Evolutionary conservation across 37 sponge, comb jelly and placozoan genomes (phyloP).

Genomic region (Chondrosia reniformis): DNA sequence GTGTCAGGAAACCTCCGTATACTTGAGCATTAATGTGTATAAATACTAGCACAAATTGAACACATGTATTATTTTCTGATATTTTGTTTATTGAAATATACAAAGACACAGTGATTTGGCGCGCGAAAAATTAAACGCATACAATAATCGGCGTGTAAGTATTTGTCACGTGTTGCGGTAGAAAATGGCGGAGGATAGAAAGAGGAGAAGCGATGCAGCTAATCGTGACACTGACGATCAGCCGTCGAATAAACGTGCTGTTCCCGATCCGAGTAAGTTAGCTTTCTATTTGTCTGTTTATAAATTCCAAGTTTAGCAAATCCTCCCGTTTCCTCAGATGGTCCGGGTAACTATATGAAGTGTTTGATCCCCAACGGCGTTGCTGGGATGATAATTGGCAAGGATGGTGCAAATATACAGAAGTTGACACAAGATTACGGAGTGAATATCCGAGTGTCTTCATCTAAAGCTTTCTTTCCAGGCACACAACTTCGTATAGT

Average conservation of each 20-base stretch:
- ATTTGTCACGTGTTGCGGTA: not conserved
- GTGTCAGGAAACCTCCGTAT: slow-evolving; percentile 95
- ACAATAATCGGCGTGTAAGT: too few relatives aligned
- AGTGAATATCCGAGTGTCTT: slow-evolving; percentile 79
- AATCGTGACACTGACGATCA: not conserved
- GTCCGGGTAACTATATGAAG: slow-evolving; percentile 63
- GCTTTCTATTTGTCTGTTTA: not conserved
- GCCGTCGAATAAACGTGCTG: not conserved
- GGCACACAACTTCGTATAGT: slow-evolving; percentile 80
- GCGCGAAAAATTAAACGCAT: too few relatives aligned
- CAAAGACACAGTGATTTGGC: too few relatives aligned
- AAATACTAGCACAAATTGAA: too few relatives aligned
- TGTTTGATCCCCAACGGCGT: slow-evolving; percentile 82
- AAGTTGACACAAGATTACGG: slow-evolving; percentile 65
- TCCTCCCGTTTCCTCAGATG: not conserved
- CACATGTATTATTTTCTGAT: too few relatives aligned
- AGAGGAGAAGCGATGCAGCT: not conserved
- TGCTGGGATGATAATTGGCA: slow-evolving; percentile 91
- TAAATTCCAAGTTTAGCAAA: not conserved
- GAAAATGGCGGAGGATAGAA: not conserved
- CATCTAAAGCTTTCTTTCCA: slow-evolving; percentile 74
- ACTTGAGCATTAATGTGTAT: slow-evolving; percentile 88
- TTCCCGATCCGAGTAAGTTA: slow-evolving; percentile 3
- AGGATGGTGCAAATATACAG: slow-evolving; percentile 74
- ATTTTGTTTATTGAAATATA: too few relatives aligned